Conservation (phyloP, 2,888 invertebrate species). For the Yponomeuta malinellus region DNA sequence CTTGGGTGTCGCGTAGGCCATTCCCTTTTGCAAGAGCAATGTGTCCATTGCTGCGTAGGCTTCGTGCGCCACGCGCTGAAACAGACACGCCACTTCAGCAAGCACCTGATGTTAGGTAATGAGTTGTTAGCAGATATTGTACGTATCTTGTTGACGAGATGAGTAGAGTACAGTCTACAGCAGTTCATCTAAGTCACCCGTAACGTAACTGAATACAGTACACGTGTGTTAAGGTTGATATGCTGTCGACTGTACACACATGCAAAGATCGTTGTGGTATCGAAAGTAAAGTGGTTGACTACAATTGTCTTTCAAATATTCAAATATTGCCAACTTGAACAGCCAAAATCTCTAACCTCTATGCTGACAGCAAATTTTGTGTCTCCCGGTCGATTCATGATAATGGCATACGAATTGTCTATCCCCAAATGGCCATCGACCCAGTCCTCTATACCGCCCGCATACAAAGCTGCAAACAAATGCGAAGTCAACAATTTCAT, state of each 20-base stretch:
- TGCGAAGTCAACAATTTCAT: background rate
- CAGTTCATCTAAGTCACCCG: too few relatives aligned
- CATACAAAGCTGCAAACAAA: constrained; percentile 50
- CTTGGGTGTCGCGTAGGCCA: constrained; percentile 14
- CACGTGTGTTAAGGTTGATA: too few relatives aligned
- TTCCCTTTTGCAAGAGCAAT: constrained; percentile 33
- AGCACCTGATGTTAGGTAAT: background rate
- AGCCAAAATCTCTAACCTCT: background rate
- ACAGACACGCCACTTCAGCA: constrained; percentile 13
- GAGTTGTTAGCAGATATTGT: too few relatives aligned
- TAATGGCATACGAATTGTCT: constrained; percentile 62
- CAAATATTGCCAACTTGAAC: too few relatives aligned
- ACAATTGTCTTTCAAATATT: too few relatives aligned
- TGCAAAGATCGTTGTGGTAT: too few relatives aligned
- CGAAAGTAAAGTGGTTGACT: too few relatives aligned
- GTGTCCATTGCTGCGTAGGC: constrained; percentile 64
- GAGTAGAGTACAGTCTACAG: too few relatives aligned
- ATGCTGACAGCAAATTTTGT: background rate
- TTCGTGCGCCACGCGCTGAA: constrained; percentile 25
- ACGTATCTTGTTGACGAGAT: too few relatives aligned
- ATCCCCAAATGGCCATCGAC: constrained; percentile 63
- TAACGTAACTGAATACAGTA: too few relatives aligned
- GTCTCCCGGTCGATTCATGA: constrained; percentile 37
- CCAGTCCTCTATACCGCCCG: constrained; percentile 69
- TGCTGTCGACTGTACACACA: too few relatives aligned